Evolutionary conservation across 2,113 vertebrate genomes (phyloP), one percentile per base, ranked within the genome.

Genomic region (Eulemur rufifrons): DNA sequence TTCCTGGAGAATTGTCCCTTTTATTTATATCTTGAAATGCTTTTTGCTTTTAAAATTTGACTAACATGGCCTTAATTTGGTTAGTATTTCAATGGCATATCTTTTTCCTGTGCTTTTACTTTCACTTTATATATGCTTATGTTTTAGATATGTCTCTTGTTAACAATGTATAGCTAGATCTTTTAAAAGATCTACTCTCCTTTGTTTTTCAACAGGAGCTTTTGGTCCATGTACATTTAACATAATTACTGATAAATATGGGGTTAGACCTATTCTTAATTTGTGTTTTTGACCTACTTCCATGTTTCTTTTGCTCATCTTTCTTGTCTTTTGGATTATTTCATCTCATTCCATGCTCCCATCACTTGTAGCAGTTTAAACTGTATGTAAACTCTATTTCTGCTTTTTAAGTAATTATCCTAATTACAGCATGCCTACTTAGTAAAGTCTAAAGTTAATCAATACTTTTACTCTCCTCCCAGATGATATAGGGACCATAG

Each of bases 101-200:
- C 56, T 39, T 73, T 89, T 77, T 39, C 85, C 47, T 94, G 37
- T 37, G 50, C 59, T 64, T 83, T 83, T n/a, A 45, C 37, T 89
- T 83, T 83, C 59, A 88, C n/a, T 32, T 73, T 69, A 17, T 45
- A 29, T 83, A 47, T 82, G 27, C 37, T 50, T 81, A 50, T 68
- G 29, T 63, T 81, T 94, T 82, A 94, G 78, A 12, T 89, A 10
- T 83, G 52, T 83, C 21, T 89, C 66, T 94, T 64, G 29, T 86
- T 88, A 83, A 83, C 37, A 81, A 17, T n/a, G 39, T n/a, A n/a
- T 83, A 89, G n/a, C 27, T 64, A 69, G 42, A 61, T 61, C 27
- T 61, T 61, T 20, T 20, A 20, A 56, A 56, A 56, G 54, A 61
- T 61, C 21, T 61, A 59, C 37, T 45, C 34, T 8, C 47, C 17